A percentile compares a stretch with the other conserved stretches of the same genome.
Conservation (phyloP, 2,888 invertebrate genomes). For the Escarpia spicata region DNA sequence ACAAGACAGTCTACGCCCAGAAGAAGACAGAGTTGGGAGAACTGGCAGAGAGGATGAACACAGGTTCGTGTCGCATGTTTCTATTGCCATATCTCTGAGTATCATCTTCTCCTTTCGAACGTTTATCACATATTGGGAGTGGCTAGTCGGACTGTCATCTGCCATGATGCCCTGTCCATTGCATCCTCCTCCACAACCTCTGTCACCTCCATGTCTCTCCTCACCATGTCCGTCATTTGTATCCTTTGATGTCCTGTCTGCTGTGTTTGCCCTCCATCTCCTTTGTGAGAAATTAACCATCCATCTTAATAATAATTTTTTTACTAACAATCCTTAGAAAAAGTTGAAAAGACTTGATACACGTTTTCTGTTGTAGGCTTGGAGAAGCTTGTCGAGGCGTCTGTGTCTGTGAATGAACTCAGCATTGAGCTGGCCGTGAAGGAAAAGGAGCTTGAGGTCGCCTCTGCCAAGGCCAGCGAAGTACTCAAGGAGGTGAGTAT, state of each 20-base stretch:
- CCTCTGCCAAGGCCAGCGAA: slow-evolving; percentile 83
- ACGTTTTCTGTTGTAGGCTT: slow-evolving; percentile 48
- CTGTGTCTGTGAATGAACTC: slow-evolving; percentile 76
- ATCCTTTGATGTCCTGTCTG: neutral
- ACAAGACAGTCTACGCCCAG: slow-evolving; percentile 80
- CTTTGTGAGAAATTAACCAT: too few species aligned
- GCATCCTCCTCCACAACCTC: too few species aligned
- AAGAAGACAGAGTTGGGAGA: slow-evolving; percentile 84
- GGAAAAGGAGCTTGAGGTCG: slow-evolving; percentile 84
- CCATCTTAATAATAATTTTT: too few species aligned
- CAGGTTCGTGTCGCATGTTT: slow-evolving; percentile 46
- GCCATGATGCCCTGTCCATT: too few species aligned
- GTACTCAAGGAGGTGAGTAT: slow-evolving; percentile 59
- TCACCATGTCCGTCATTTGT: neutral
- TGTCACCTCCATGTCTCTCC: too few species aligned
- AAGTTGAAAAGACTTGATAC: neutral
- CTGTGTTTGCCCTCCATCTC: too few species aligned
- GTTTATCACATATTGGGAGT: too few species aligned
- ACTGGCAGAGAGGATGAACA: slow-evolving; percentile 82
- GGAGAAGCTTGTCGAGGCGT: slow-evolving; percentile 64
- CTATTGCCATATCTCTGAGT: neutral
- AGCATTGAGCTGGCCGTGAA: slow-evolving; percentile 82
- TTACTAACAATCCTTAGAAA: too few species aligned
- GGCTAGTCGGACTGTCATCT: too few species aligned
- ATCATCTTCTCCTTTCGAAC: neutral